Evolutionary conservation across 2,797 vertebrate genomes (phyloP).

Genomic region (Peromyscus aztecus): DNA sequence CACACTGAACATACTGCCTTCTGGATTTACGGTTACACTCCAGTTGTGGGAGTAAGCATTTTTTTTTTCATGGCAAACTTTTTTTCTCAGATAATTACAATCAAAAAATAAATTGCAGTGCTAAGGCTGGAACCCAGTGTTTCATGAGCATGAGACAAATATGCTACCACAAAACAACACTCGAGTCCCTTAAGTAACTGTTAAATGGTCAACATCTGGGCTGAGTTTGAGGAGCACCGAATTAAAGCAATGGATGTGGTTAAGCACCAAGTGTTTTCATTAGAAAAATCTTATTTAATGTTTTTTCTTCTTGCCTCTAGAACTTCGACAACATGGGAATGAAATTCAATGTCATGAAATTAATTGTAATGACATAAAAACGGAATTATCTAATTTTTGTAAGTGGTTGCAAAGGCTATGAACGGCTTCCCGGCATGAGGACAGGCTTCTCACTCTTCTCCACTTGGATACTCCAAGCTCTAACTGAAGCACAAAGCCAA

Average conservation of each 20-base stretch:
- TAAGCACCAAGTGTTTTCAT: slow-evolving; percentile 60
- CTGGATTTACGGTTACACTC: slow-evolving; percentile 68
- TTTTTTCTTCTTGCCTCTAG: slow-evolving; percentile 46
- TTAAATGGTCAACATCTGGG: slow-evolving; percentile 53
- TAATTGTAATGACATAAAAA: slow-evolving; percentile 58
- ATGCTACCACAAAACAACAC: background rate
- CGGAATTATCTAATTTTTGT: slow-evolving; percentile 62
- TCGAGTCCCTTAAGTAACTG: slow-evolving; percentile 47
- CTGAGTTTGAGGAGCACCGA: slow-evolving; percentile 53
- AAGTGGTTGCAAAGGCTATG: slow-evolving; percentile 56
- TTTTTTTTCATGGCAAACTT: slow-evolving; percentile 68
- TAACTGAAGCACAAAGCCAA: slow-evolving; percentile 47
- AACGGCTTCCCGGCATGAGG: background rate
- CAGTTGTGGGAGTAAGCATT: slow-evolving; percentile 60
- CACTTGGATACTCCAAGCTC: slow-evolving; percentile 2
- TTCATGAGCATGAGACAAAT: background rate
- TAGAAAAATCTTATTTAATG: slow-evolving; percentile 64
- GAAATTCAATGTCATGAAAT: slow-evolving; percentile 70
- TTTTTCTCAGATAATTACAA: slow-evolving; percentile 68
- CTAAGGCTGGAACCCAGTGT: background rate
- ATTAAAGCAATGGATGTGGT: slow-evolving; percentile 61
- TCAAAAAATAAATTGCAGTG: background rate
- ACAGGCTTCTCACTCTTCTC: slow-evolving; percentile 27
- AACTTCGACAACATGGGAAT: slow-evolving; percentile 67
- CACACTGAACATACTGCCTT: slow-evolving; percentile 54